phyloP scores from a whole-genome alignment of 2,888 invertebrate genomes.

The Drosophila atripex region DNA sequence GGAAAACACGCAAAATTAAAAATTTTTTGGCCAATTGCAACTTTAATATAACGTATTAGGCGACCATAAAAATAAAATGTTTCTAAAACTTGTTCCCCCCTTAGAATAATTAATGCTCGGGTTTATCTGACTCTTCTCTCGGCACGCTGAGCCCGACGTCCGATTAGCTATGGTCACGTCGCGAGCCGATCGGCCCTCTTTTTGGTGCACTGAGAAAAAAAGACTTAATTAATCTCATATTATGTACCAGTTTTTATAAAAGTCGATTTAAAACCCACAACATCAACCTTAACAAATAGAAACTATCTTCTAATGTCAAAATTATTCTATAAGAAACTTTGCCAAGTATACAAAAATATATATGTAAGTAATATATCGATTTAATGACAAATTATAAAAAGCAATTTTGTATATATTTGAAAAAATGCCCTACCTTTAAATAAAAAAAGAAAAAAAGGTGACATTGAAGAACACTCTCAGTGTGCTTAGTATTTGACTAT shows the following conservation, averaged over 20 bases:
- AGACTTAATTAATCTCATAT: neutral
- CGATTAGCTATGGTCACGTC: conserved; percentile 54
- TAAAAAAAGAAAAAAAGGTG: neutral
- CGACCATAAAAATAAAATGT: too few relatives aligned
- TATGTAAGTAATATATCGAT: too few relatives aligned
- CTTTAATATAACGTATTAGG: too few relatives aligned
- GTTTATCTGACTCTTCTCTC: conserved; percentile 48
- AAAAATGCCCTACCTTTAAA: neutral
- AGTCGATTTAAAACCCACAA: neutral
- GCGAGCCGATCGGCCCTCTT: conserved; percentile 13
- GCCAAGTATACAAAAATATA: too few relatives aligned
- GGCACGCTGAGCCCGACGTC: conserved; percentile 15
- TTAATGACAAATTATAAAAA: too few relatives aligned
- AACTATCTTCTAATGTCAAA: neutral
- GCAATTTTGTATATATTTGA: too few relatives aligned
- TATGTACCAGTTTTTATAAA: neutral
- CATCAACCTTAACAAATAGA: neutral
- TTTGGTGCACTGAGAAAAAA: conserved; percentile 8
- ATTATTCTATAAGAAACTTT: too few relatives aligned
- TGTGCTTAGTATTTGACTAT: conserved; percentile 43
- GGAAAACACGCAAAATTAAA: too few relatives aligned
- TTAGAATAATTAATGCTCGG: conserved; percentile 58
- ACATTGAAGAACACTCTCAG: neutral
- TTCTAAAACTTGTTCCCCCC: too few relatives aligned
- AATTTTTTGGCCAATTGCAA: too few relatives aligned